phyloP scores from a whole-genome alignment of 2,113 vertebrate genomes.

The Eidolon helvum region DNA sequence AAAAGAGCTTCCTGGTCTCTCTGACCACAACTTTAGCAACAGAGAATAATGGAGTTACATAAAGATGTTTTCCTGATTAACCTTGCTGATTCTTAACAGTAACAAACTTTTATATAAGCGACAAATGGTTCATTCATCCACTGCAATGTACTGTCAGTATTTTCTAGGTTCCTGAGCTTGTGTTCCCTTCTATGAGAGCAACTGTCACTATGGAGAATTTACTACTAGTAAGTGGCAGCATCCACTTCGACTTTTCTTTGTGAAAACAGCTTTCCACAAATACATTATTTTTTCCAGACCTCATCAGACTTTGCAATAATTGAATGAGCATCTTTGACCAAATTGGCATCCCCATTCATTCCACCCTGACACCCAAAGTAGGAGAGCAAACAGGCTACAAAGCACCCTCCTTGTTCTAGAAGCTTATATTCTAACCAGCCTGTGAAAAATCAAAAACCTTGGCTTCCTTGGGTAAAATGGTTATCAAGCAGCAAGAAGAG shows the following conservation, averaged over 20 bases:
- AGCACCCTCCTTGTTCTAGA: background rate
- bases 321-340: background rate
- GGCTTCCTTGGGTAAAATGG: background rate
- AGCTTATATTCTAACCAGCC: background rate
- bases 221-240: slow-evolving; percentile 40
- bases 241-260: background rate
- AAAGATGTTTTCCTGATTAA: slow-evolving; percentile 41
- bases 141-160: background rate
- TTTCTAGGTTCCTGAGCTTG: slow-evolving; percentile 8
- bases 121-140: slow-evolving; percentile 55
- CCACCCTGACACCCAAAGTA: background rate
- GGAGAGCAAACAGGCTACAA: background rate
- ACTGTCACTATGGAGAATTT: slow-evolving; percentile 12
- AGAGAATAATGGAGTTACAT: slow-evolving; percentile 63
- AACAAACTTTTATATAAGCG: slow-evolving; percentile 61
- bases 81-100: slow-evolving; percentile 29
- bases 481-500: background rate
- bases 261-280: slow-evolving; percentile 20
- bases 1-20: slow-evolving; percentile 62
- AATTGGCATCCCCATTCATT: background rate
- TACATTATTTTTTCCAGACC: background rate
- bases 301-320: background rate
- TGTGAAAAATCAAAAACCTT: background rate
- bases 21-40: slow-evolving; percentile 64
- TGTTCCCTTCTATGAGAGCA: background rate